Evolutionary conservation across 1,140 invertebrate genomes (phyloP).

Genomic region (Papilio helenus): DNA sequence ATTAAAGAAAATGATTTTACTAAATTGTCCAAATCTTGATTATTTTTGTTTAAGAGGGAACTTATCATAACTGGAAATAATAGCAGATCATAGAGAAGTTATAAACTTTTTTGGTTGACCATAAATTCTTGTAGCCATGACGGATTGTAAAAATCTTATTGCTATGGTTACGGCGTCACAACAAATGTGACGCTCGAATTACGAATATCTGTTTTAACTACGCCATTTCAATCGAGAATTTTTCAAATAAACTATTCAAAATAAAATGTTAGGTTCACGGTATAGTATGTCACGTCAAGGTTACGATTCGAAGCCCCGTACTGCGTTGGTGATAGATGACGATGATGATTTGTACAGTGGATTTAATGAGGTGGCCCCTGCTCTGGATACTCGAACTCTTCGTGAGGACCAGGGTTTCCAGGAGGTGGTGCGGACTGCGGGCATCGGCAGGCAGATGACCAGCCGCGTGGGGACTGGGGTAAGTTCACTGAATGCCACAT

Average conservation of each 20-base stretch:
- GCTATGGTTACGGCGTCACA: conserved; percentile 76
- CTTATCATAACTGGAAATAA: too few species aligned
- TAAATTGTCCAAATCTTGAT: not conserved
- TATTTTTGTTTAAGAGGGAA: not conserved
- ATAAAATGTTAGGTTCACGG: conserved; percentile 66
- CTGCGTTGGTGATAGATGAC: conserved; percentile 68
- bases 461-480: conserved; percentile 73
- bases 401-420: conserved; percentile 76
- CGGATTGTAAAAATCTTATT: conserved; percentile 42
- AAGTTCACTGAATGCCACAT: conserved; percentile 25
- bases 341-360: conserved; percentile 77
- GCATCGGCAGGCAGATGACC: conserved; percentile 70
- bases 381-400: conserved; percentile 72
- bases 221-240: not conserved
- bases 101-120: not conserved
- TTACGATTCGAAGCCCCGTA: conserved; percentile 61
- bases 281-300: conserved; percentile 65
- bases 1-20: not conserved
- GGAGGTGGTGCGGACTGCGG: conserved; percentile 71
- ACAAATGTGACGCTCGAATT: conserved; percentile 53
- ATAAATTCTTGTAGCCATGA: not conserved
- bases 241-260: not conserved
- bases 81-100: too few species aligned
- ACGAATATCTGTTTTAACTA: conserved; percentile 22
- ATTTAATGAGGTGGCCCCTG: conserved; percentile 78